Base-by-base conservation (phyloP, 2,113 vertebrate species). In the Colistium nudipinnis region DNA sequence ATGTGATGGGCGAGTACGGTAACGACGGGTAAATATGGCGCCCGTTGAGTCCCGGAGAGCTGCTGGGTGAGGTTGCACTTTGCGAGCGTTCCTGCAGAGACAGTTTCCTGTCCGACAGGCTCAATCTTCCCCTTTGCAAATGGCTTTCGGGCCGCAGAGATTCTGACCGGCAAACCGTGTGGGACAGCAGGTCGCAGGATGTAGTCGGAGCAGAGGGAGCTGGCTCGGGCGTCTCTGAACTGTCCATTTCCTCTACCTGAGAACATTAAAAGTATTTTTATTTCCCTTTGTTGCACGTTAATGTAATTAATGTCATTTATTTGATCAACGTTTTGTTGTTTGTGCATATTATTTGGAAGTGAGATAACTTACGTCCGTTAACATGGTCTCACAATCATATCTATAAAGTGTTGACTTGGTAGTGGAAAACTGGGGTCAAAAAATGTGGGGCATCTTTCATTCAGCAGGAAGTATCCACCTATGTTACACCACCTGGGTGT, bases 41-140 rank as follows among this genome's bases (percentile, higher is more conserved):
- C 1, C 96, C 94, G 0, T 91, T 94, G 41, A 92, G 28, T 1
- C 93, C 91, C 0, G 92, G 47, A 0, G 91, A 81, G 13, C 80
- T 76, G 8, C 93, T 86, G 0, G 95, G 93, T 0, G 93, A 94
- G 1, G 81, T 87, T 6, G 84, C 78, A 0, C 92, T 90, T 31
- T 90, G 95, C 0, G 95, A 92, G 51, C 91, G 91, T 86, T 98
- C 97, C 90, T 98, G 97, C 76, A 98, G 93, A 20, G 96, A 98
- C 1, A 97, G 93, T 76, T 98, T 98, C 79, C 96, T 93, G 81
- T 95, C 90, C 0, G 95, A 95, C 51, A 96, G 89, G 66, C 82
- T 94, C 61, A 95, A 89, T 74, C 93, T 91, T 0, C 82, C 85
- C 71, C 93, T 90, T 6, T 92, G 89, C 67, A 93, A 91, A 24